Conservation (phyloP, 2,797 vertebrate species). For the Aselliscus stoliczkanus region DNA sequence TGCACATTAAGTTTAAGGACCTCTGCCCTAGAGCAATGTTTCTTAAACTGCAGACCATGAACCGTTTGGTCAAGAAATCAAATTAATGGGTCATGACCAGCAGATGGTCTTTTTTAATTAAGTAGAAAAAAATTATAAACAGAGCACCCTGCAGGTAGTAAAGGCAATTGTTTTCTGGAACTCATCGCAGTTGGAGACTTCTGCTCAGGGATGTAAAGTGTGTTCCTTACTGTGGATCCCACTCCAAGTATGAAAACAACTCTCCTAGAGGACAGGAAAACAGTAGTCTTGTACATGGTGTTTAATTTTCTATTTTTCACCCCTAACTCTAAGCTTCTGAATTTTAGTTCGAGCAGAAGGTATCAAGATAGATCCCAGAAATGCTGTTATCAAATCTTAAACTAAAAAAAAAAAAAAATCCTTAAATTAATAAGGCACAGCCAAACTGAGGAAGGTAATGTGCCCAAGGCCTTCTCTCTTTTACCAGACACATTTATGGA, state of each 20-base stretch:
- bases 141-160: background rate
- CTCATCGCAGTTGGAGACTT: background rate
- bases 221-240: background rate
- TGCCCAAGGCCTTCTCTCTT: background rate
- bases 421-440: background rate
- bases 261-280: background rate
- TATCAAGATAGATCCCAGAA: constrained; percentile 18
- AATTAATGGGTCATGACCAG: constrained; percentile 39
- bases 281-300: background rate
- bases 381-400: constrained; percentile 11
- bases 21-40: background rate
- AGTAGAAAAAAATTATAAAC: background rate
- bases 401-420: too few relatives aligned
- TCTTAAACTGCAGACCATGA: constrained; percentile 49
- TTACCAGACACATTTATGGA: background rate
- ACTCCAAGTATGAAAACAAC: background rate
- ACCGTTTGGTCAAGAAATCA: constrained; percentile 48
- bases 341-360: background rate
- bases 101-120: background rate
- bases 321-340: background rate
- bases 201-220: background rate
- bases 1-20: background rate
- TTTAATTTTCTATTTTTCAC: constrained; percentile 15
- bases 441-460: background rate
- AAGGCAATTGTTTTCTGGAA: background rate